phyloP scores from a whole-genome alignment of 2,797 vertebrate species.

The Danio tinwini region DNA sequence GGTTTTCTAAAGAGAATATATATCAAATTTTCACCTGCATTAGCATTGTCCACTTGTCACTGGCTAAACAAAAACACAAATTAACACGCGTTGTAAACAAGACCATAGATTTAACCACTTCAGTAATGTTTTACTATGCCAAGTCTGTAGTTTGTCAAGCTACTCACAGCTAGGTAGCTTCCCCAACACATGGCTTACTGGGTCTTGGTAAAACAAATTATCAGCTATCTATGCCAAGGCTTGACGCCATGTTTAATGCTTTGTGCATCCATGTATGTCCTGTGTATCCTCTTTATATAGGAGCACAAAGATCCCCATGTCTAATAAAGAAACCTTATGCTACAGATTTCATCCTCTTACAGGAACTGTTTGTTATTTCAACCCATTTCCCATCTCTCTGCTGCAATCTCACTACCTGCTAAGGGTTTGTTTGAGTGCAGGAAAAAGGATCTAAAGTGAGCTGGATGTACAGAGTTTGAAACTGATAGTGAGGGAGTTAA shows the following conservation, averaged over 20 bases:
- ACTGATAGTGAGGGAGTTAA: not conserved
- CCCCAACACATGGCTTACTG: not conserved
- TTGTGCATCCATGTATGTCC: not conserved
- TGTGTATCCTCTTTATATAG: not conserved
- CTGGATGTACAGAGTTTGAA: not conserved
- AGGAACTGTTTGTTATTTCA: conserved; percentile 39
- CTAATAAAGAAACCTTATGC: conserved; percentile 28
- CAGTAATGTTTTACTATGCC: not conserved
- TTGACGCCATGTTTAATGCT: not conserved
- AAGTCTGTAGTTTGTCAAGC: not conserved
- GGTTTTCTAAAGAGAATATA: too few relatives aligned
- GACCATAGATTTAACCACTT: not conserved
- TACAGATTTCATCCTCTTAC: conserved; percentile 59
- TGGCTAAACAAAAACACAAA: too few relatives aligned
- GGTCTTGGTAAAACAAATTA: not conserved
- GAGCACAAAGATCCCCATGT: conserved; percentile 9
- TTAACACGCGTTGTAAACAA: too few relatives aligned
- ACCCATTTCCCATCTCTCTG: not conserved
- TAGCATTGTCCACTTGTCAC: too few relatives aligned
- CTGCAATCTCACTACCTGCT: conserved; percentile 1
- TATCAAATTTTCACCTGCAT: too few relatives aligned
- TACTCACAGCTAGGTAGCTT: not conserved
- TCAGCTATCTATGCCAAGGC: not conserved
- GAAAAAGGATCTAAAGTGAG: not conserved
- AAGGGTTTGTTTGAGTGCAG: not conserved